Evolutionary conservation across 2,888 invertebrate species (phyloP).

Genomic region (Lysandra bellargus): DNA sequence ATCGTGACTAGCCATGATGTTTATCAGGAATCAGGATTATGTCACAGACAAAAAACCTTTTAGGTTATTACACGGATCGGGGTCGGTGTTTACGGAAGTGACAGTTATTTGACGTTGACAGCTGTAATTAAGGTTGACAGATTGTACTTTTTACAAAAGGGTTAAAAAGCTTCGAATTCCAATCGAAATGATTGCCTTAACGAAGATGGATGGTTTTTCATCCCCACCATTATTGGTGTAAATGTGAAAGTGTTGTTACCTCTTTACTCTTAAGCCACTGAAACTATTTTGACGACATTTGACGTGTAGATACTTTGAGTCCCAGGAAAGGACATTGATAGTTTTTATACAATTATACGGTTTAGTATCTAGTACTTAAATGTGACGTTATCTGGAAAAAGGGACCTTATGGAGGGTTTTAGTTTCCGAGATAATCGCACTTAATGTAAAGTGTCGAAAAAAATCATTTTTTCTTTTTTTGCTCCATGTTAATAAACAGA

Average conservation of each 20-base stretch:
- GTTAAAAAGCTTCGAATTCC: constrained; percentile 6
- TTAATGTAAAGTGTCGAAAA: too few species aligned
- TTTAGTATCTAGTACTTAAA: too few species aligned
- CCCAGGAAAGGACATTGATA: neutral
- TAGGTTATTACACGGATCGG: constrained; percentile 49
- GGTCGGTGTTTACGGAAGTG: constrained; percentile 27
- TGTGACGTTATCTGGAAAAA: too few species aligned
- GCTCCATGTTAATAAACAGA: too few species aligned
- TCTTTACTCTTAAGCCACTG: too few species aligned
- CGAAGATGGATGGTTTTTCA: neutral
- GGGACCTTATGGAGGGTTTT: too few species aligned
- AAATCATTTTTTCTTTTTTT: too few species aligned
- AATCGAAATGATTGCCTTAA: neutral
- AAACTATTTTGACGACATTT: neutral
- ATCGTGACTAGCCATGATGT: constrained; percentile 37
- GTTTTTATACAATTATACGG: too few species aligned
- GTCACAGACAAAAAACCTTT: constrained; percentile 57
- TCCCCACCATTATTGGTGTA: neutral
- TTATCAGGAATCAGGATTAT: constrained; percentile 46
- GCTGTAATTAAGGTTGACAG: constrained; percentile 21
- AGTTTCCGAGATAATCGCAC: too few species aligned
- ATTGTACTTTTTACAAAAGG: neutral
- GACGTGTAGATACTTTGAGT: neutral
- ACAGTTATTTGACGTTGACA: constrained; percentile 27
- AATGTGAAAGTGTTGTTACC: neutral